phyloP scores from a whole-genome alignment of 2,888 invertebrate genomes.

The Craniophora ligustri region DNA sequence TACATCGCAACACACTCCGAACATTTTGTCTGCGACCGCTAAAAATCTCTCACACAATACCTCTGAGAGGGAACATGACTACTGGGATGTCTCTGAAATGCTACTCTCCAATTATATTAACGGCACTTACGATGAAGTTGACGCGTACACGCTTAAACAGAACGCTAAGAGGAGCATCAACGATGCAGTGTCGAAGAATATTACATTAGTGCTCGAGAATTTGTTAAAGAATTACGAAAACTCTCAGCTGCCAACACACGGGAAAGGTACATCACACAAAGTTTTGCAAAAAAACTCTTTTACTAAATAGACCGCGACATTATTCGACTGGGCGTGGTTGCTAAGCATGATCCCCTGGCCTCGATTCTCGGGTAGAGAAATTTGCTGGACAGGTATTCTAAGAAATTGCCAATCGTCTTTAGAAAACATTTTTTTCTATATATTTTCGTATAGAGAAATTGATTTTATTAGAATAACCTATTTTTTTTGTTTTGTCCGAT shows the following conservation, averaged over 20 bases:
- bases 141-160: constrained; percentile 68
- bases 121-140: constrained; percentile 70
- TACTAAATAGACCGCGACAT: constrained; percentile 15
- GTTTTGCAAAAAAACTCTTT: not conserved
- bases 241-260: constrained; percentile 96
- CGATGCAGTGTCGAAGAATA: constrained; percentile 94
- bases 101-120: constrained; percentile 77
- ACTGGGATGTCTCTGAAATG: constrained; percentile 73
- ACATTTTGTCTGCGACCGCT: constrained; percentile 75
- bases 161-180: constrained; percentile 87
- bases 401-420: no score
- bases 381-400: no score
- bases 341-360: no score
- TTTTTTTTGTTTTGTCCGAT: no score
- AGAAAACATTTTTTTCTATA: no score
- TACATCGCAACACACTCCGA: constrained; percentile 72
- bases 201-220: constrained; percentile 95
- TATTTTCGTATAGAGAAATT: no score
- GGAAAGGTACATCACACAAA: constrained; percentile 91
- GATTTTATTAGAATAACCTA: no score
- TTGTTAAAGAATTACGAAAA: constrained; percentile 96
- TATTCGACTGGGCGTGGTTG: no score
- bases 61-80: constrained; percentile 60
- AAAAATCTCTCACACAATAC: constrained; percentile 72
- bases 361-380: no score